Conservation (phyloP, 1,140 invertebrate genomes). For the Medauroidea extradentata region DNA sequence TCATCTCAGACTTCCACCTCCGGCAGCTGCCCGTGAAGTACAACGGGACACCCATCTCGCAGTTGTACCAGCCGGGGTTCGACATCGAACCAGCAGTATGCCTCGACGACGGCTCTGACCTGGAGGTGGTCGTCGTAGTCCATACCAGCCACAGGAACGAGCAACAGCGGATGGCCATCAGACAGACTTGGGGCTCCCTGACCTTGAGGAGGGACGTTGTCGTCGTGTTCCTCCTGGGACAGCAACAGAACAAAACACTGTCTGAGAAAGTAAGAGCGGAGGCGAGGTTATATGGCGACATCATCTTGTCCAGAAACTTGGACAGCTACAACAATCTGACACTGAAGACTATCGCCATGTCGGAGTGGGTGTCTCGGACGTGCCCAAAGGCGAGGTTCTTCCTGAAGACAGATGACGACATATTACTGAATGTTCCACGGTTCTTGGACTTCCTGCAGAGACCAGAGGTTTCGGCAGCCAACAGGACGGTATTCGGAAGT, state of each 20-base stretch:
- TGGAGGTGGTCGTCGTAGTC: constrained; percentile 68
- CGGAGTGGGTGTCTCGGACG: constrained; percentile 77
- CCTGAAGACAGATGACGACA: constrained; percentile 87
- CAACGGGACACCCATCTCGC: constrained; percentile 24
- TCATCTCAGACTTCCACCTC: too few relatives aligned
- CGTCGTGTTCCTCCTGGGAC: constrained; percentile 41
- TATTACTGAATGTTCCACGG: constrained; percentile 83
- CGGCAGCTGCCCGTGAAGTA: too few relatives aligned
- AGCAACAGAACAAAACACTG: constrained; percentile 32
- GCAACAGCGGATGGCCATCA: constrained; percentile 67
- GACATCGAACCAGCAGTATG: constrained; percentile 59
- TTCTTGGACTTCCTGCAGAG: constrained; percentile 64
- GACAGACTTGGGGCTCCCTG: constrained; percentile 82
- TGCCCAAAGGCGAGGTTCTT: constrained; percentile 69
- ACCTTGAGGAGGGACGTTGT: constrained; percentile 62
- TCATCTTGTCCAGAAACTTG: constrained; percentile 69
- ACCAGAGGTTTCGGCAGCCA: constrained; percentile 51
- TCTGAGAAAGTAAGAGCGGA: constrained; percentile 56
- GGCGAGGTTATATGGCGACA: constrained; percentile 66
- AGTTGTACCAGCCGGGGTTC: constrained; percentile 61
- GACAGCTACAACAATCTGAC: constrained; percentile 87
- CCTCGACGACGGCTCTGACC: constrained; percentile 55
- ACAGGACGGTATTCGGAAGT: constrained; percentile 71
- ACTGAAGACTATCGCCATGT: constrained; percentile 76
- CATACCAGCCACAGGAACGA: constrained; percentile 73